Evolutionary conservation across 30 jellyfish, hydroid and myxozoan species (phyloP).

Genomic region (Phacellophora camtschatica): DNA sequence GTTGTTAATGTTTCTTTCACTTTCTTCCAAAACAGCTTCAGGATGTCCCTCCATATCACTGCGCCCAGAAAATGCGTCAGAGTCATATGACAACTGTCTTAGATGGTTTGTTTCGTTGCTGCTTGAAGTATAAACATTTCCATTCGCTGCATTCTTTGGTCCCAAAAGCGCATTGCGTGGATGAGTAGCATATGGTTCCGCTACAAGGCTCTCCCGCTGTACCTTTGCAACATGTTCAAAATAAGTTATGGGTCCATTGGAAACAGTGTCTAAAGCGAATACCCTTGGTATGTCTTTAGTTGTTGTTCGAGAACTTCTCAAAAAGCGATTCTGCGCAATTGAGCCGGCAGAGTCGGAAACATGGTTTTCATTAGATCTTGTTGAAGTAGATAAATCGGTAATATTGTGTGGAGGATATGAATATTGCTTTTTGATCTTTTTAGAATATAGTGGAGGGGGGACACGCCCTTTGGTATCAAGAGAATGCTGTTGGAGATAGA

Average conservation of each 20-base stretch:
- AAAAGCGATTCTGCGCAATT: neutral
- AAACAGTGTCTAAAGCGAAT: conserved; percentile 1
- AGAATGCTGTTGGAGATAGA: conserved; percentile 24
- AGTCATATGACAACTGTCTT: neutral
- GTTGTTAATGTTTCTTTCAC: neutral
- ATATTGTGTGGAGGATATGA: conserved; percentile 46
- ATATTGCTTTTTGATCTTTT: neutral
- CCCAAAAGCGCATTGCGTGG: conserved; percentile 13
- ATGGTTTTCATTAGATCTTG: neutral
- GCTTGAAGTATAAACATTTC: neutral
- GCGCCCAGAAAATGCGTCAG: neutral
- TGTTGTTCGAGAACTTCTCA: neutral
- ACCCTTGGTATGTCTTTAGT: neutral
- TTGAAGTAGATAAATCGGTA: neutral
- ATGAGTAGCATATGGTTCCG: conserved; percentile 41
- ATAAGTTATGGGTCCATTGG: conserved; percentile 45
- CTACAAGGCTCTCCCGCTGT: conserved; percentile 15
- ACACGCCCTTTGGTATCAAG: neutral
- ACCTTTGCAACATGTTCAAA: conserved; percentile 32
- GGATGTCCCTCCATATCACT: neutral
- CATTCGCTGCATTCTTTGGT: neutral
- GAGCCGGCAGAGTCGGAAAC: neutral
- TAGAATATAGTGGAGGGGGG: neutral
- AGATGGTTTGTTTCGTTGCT: neutral
- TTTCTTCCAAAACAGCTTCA: neutral